A percentile compares a stretch with the other conserved stretches of the same genome.
Evolutionary conservation across 1,140 invertebrate species (phyloP).

Genomic region (Plodia interpunctella): DNA sequence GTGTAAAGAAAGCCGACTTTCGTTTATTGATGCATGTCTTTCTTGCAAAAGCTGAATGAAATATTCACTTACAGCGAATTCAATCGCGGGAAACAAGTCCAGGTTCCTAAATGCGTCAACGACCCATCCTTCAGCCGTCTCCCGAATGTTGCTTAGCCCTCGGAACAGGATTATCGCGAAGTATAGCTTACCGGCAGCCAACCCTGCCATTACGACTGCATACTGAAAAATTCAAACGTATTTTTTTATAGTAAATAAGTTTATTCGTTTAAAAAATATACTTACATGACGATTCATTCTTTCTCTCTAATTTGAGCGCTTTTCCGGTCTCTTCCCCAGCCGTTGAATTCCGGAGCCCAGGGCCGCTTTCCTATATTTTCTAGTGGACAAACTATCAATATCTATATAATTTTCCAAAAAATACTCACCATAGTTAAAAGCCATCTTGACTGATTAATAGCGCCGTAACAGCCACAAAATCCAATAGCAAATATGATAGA

Average conservation of each 20-base stretch:
- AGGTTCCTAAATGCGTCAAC: slow-evolving; percentile 22
- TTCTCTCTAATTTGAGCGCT: no score
- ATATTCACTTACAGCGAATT: slow-evolving; percentile 30
- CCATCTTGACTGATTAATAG: background rate
- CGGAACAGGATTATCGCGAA: slow-evolving; percentile 35
- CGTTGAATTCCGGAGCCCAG: no score
- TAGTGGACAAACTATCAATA: no score
- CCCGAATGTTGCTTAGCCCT: slow-evolving; percentile 15
- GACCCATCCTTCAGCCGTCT: slow-evolving; percentile 27
- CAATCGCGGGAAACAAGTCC: slow-evolving; percentile 28
- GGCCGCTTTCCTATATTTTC: no score
- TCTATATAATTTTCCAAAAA: background rate
- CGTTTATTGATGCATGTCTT: no score
- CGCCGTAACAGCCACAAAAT: slow-evolving; percentile 6
- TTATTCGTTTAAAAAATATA: no score
- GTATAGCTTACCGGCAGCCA: slow-evolving; percentile 38
- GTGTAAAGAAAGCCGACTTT: no score
- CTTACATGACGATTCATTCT: no score
- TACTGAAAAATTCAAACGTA: no score
- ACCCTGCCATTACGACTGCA: slow-evolving; percentile 20
- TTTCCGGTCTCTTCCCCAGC: no score
- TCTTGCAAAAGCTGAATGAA: background rate
- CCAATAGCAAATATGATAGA: background rate
- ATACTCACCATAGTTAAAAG: background rate
- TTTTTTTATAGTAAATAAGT: background rate